These are phyloP conservation scores for Nothura maculosa DNA, from an alignment of 2,797 vertebrate genomes.

Conservation along the genomic window DNA sequence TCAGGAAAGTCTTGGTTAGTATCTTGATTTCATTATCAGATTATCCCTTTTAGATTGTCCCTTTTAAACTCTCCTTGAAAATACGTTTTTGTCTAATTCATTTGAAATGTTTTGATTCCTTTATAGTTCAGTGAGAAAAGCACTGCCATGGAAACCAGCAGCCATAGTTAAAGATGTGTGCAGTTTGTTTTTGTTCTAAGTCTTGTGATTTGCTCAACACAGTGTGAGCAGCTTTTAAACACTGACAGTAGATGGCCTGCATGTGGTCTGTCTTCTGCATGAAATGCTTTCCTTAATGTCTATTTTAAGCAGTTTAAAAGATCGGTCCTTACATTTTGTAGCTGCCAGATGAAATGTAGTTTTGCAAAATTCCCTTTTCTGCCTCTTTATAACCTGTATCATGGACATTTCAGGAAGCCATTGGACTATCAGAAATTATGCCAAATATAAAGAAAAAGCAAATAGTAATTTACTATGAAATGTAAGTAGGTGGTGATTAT, in stretches of 20 bases:
- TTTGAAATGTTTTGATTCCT: background rate
- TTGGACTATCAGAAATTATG: background rate
- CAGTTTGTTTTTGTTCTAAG: background rate
- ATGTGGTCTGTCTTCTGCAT: background rate
- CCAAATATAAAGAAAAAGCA: background rate
- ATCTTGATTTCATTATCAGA: background rate
- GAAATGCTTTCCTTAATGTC: background rate
- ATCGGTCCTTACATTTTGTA: background rate
- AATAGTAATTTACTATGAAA: background rate
- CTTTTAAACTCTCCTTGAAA: background rate
- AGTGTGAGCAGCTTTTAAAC: background rate
- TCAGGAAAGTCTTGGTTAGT: background rate
- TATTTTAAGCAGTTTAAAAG: background rate
- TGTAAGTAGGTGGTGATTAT: background rate
- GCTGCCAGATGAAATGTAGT: background rate
- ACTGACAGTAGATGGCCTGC: background rate
- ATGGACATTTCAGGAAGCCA: background rate
- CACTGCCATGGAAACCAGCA: background rate
- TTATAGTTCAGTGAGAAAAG: background rate
- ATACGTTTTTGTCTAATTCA: background rate
- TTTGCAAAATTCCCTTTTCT: background rate
- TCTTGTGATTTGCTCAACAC: background rate
- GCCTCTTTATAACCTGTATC: accelerated
- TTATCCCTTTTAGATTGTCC: background rate
- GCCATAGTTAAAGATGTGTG: background rate